A percentile compares a stretch with the other conserved stretches of the same genome.
Conservation (phyloP, 2,113 vertebrate genomes). For the Brachirus orientalis region DNA sequence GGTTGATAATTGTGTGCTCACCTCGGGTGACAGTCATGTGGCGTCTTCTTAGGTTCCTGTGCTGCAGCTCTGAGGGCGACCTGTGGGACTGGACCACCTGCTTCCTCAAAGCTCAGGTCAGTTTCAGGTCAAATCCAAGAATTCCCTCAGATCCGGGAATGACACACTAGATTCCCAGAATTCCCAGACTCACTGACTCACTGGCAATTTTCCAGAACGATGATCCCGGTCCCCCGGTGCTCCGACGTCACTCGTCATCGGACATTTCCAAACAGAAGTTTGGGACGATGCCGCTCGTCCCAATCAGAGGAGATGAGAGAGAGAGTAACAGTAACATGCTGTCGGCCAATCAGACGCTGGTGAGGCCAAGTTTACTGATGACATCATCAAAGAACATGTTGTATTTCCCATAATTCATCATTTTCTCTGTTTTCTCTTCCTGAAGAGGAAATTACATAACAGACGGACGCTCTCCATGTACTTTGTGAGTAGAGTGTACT, state of each 20-base stretch:
- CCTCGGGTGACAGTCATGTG: no score
- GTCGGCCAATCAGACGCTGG: slow-evolving; percentile 95
- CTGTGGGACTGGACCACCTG: slow-evolving; percentile 97
- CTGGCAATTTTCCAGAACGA: slow-evolving; percentile 76
- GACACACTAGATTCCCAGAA: neutral
- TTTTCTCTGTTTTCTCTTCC: slow-evolving; percentile 35
- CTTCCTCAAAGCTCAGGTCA: slow-evolving; percentile 95
- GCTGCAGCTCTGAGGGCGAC: slow-evolving; percentile 87
- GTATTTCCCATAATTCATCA: neutral
- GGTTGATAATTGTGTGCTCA: no score
- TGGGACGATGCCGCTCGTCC: slow-evolving; percentile 95
- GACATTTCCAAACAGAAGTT: slow-evolving; percentile 96
- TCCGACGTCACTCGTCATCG: slow-evolving; percentile 91
- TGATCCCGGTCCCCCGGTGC: slow-evolving; percentile 85
- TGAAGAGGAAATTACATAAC: slow-evolving; percentile 91
- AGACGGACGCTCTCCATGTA: slow-evolving; percentile 97
- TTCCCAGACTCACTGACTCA: no score
- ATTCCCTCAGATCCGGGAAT: neutral
- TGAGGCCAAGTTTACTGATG: slow-evolving; percentile 55
- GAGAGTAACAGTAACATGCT: slow-evolving; percentile 91
- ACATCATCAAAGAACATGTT: neutral
- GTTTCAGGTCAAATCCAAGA: neutral
- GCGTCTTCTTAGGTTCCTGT: slow-evolving; percentile 85
- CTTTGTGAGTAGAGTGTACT: slow-evolving; percentile 89
- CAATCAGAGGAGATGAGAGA: slow-evolving; percentile 90